phyloP scores from a whole-genome alignment of 2,797 vertebrate species.

The Pogoniulus pusillus region DNA sequence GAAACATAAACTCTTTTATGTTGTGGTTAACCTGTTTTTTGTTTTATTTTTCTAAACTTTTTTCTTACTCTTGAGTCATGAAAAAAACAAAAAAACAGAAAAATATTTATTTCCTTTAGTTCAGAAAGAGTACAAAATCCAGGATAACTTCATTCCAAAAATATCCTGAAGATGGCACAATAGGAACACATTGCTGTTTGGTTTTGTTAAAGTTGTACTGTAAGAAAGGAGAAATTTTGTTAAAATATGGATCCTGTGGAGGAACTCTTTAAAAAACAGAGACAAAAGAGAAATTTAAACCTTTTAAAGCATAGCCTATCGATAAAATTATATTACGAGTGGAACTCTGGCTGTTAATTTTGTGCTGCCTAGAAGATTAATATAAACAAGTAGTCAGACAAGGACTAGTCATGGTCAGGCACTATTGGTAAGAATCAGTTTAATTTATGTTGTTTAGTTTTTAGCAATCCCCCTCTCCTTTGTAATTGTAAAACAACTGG shows the following conservation, averaged over 20 bases:
- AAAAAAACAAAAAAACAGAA: neutral
- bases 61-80: neutral
- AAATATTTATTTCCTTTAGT: neutral
- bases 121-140: neutral
- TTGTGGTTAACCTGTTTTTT: neutral
- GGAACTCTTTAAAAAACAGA: slow-evolving; percentile 58
- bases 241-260: slow-evolving; percentile 53
- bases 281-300: slow-evolving; percentile 51
- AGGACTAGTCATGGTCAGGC: slow-evolving; percentile 23
- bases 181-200: slow-evolving; percentile 44
- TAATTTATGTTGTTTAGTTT: slow-evolving; percentile 42
- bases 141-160: slow-evolving; percentile 40
- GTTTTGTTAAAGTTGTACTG: neutral
- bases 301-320: slow-evolving; percentile 54
- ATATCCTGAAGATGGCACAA: slow-evolving; percentile 81
- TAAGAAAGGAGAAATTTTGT: slow-evolving; percentile 22
- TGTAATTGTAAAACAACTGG: slow-evolving; percentile 56
- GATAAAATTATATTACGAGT: slow-evolving; percentile 62
- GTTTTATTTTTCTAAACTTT: neutral
- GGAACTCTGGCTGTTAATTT: slow-evolving; percentile 55
- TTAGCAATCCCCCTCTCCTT: slow-evolving; percentile 63
- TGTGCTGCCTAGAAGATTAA: slow-evolving; percentile 39
- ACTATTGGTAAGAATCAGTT: slow-evolving; percentile 42
- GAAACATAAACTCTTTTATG: neutral
- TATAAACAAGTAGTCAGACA: slow-evolving; percentile 25